These are phyloP conservation scores for Cotesia typhae DNA, from an alignment of 1,140 invertebrate genomes.

Conservation along the genomic window DNA sequence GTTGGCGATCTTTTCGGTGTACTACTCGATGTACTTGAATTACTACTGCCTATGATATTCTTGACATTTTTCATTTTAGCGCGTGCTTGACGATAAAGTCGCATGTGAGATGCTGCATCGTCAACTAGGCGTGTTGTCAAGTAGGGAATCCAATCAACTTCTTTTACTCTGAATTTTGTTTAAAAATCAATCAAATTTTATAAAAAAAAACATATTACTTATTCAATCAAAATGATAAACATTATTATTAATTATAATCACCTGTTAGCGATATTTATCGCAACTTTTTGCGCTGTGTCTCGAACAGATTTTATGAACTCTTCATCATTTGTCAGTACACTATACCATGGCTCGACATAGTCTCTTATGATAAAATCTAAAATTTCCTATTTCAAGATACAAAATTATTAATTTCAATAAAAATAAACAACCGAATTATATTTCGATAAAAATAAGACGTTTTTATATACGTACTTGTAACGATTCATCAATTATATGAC, in stretches of 20 bases:
- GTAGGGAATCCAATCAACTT: constrained; percentile 89
- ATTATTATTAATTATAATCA: constrained; percentile 39
- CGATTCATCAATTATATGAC: constrained; percentile 75
- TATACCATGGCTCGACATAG: constrained; percentile 84
- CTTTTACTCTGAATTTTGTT: constrained; percentile 74
- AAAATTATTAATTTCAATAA: neutral
- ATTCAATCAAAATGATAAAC: constrained; percentile 15
- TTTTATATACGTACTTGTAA: constrained; percentile 64
- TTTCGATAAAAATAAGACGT: constrained; percentile 8
- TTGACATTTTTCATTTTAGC: constrained; percentile 67
- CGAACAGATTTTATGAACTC: constrained; percentile 69
- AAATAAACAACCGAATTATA: constrained; percentile 22
- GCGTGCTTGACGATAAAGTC: constrained; percentile 80
- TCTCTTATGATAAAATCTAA: constrained; percentile 79
- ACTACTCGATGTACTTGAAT: constrained; percentile 61
- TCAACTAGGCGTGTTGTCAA: constrained; percentile 88
- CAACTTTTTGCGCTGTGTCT: constrained; percentile 67
- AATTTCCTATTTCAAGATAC: constrained; percentile 67
- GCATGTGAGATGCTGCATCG: constrained; percentile 88
- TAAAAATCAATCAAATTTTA: constrained; percentile 8
- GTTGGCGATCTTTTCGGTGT: constrained; percentile 65
- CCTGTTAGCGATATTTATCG: constrained; percentile 70
- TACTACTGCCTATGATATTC: constrained; percentile 47
- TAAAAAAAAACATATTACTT: neutral
- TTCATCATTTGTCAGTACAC: constrained; percentile 66